Base-by-base conservation (phyloP, 2,888 invertebrate species). In the Himalopsyche kuldschensis region DNA sequence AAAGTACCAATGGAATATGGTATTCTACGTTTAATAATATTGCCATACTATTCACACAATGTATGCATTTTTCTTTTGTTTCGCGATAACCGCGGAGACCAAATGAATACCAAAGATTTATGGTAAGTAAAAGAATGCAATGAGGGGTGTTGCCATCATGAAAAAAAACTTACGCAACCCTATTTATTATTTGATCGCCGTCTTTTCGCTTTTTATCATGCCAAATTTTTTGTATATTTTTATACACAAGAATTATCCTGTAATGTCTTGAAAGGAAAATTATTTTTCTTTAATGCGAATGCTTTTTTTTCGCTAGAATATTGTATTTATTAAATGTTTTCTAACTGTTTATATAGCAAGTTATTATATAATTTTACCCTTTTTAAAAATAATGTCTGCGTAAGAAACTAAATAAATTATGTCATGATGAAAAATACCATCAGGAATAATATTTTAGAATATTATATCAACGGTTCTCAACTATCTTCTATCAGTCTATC, bases 21-120 rank as follows among this genome's bases (percentile, higher is more conserved):
- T n/a, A 41, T 41, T 11, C 41, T 41, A 41, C 69, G 69, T 69
- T 11, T 11, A 69, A 30, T 69, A 4, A 81, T 77, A 77, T 76
- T 41, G 80, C 55, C 69, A 69, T 69, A 69, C 69, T 69, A 81
- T 81, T 82, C 80, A 84, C 55, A 75, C 75, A 80, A 84, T 84
- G 84, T 82, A 86, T 86, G 78, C 75, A 81, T 86, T 81, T 84
- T 83, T 82, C 81, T 85, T 84, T 83, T 85, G 80, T 85, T 84
- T 85, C 86, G 86, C 85, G 85, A 82, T 82, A 82, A 47, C 85
- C 85, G 86, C 86, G 82, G 86, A 86, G 86, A 80, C 69, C 41
- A 82, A 84, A 86, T 81, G 83, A 86, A 75, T 78, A 76, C 81
- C 77, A 81, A 82, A 32, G 79, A 48, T 75, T 69, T 48, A 35